Percentiles rank a stretch among this genome's conserved stretches.
Conservation (phyloP, 2,888 invertebrate genomes). For the Netelia virgata region DNA sequence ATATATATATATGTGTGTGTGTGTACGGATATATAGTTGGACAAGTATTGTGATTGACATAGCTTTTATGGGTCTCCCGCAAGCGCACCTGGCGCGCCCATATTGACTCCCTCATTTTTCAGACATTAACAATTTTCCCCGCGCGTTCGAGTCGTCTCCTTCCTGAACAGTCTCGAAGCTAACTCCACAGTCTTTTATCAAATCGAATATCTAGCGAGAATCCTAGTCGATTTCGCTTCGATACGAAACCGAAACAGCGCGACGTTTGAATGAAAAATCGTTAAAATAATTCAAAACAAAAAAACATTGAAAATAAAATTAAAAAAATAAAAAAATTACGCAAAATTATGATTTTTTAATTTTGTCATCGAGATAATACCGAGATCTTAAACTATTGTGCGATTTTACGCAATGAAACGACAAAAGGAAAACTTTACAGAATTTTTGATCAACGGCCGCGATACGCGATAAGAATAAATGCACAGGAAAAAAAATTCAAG, state of each 20-base stretch:
- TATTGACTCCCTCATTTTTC: constrained; percentile 68
- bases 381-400: too few relatives aligned
- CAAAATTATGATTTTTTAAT: background rate
- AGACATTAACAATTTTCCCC: constrained; percentile 62
- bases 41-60: constrained; percentile 63
- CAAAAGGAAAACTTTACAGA: too few relatives aligned
- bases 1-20: background rate
- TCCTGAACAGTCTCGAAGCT: background rate
- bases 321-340: background rate
- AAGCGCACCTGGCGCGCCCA: constrained; percentile 59
- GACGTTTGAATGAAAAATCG: constrained; percentile 6
- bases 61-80: constrained; percentile 61
- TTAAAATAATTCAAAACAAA: background rate
- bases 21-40: constrained; percentile 29
- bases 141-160: constrained; percentile 40
- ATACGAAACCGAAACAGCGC: background rate
- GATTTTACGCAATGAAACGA: too few relatives aligned
- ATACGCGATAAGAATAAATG: too few relatives aligned
- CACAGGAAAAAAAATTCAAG: too few relatives aligned
- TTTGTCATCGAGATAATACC: too few relatives aligned
- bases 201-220: too few relatives aligned
- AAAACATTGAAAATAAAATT: constrained; percentile 1
- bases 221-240: too few relatives aligned
- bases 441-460: too few relatives aligned
- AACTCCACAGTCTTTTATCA: background rate